These are phyloP conservation scores for Colius striatus DNA, from an alignment of 2,113 vertebrate species.

Conservation along the genomic window DNA sequence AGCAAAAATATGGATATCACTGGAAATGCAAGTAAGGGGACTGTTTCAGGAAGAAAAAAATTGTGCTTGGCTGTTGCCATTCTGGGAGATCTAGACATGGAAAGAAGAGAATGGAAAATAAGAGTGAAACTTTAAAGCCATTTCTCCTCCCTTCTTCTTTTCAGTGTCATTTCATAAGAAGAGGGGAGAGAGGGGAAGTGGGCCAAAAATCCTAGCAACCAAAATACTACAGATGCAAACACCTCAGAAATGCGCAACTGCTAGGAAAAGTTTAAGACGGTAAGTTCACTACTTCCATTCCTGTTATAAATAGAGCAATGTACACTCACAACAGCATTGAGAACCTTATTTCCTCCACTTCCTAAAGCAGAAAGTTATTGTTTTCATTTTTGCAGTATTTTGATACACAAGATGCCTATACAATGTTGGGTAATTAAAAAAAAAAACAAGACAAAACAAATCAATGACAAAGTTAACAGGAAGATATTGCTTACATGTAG, in stretches of 20 bases:
- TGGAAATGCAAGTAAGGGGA: not conserved
- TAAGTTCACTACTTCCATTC: not conserved
- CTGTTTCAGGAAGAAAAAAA: not conserved
- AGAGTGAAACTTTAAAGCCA: not conserved
- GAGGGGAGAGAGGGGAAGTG: not conserved
- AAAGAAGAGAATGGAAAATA: conserved; percentile 31
- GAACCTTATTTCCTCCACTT: not conserved
- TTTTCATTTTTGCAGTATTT: not conserved
- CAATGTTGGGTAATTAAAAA: not conserved
- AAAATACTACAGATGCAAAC: conserved; percentile 21
- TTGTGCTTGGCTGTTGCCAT: not conserved
- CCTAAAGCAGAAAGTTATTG: not conserved
- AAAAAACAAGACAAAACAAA: not conserved
- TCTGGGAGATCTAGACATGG: not conserved
- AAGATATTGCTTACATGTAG: not conserved
- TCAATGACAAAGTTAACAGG: not conserved
- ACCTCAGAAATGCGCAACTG: conserved; percentile 27
- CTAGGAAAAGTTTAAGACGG: not conserved
- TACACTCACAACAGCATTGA: fast-evolving
- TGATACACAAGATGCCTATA: not conserved
- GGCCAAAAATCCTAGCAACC: conserved; percentile 57
- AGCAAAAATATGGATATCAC: not conserved
- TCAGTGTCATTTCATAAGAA: conserved; percentile 15
- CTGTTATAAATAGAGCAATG: not conserved
- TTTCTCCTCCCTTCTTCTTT: not conserved